Evolutionary conservation across 2,113 vertebrate species (phyloP).

Genomic region (Phalacrocorax pelagicus): DNA sequence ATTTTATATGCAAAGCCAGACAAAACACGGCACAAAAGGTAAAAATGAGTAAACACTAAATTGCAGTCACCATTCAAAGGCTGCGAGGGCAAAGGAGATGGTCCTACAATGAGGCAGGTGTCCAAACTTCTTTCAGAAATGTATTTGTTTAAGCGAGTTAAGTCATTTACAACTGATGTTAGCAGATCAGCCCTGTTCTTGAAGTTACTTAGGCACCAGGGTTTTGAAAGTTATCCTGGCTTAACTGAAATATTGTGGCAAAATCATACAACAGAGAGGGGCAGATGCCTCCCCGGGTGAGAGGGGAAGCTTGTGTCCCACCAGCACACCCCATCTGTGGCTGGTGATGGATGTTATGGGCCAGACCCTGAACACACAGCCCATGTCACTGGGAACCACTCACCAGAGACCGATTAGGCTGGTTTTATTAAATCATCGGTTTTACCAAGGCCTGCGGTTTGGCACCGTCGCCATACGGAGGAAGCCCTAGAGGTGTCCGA

Average conservation of each 20-base stretch:
- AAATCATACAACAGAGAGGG: not conserved
- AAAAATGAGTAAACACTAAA: not conserved
- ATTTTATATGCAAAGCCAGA: not conserved
- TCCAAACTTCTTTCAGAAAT: not conserved
- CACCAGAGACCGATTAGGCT: not conserved
- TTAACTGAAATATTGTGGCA: not conserved
- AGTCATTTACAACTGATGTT: not conserved
- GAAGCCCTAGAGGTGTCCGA: no score
- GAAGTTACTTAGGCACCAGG: not conserved
- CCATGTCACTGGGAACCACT: not conserved
- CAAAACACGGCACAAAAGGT: not conserved
- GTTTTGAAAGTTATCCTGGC: not conserved
- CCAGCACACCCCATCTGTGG: not conserved
- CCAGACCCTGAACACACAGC: rapidly evolving
- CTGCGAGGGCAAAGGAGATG: not conserved
- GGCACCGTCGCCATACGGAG: no score
- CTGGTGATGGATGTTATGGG: not conserved
- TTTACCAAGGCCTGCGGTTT: not conserved
- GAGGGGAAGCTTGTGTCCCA: not conserved
- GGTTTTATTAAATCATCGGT: not conserved
- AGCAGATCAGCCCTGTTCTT: not conserved
- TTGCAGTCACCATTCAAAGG: not conserved
- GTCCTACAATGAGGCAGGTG: rapidly evolving
- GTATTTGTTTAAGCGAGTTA: rapidly evolving
- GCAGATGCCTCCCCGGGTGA: rapidly evolving